phyloP scores from a whole-genome alignment of 2,888 invertebrate genomes.

The Cryptus viduatorius region DNA sequence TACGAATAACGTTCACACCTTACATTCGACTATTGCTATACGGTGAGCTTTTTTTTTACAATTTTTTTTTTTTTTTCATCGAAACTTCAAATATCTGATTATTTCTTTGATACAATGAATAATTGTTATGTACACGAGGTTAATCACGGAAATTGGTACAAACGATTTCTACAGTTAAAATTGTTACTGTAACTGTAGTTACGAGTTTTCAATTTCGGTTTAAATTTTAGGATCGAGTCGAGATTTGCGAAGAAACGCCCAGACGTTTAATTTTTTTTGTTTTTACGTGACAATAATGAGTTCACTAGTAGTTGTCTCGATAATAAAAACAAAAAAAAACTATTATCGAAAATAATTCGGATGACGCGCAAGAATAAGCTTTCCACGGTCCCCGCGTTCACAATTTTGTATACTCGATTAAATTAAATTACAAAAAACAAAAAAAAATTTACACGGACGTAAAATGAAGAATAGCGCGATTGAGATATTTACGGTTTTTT shows the following conservation, averaged over 20 bases:
- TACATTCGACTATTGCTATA: slow-evolving; percentile 33
- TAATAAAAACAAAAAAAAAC: slow-evolving; percentile 19
- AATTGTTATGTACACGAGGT: slow-evolving; percentile 21
- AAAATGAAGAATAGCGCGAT: slow-evolving; percentile 47
- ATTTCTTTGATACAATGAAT: background rate
- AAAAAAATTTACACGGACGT: slow-evolving; percentile 48
- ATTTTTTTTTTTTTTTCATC: background rate
- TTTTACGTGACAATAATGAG: slow-evolving; percentile 28
- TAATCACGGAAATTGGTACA: background rate
- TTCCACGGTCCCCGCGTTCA: slow-evolving; percentile 41
- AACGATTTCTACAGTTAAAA: slow-evolving; percentile 1
- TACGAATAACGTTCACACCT: slow-evolving; percentile 29
- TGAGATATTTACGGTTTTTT: slow-evolving; percentile 55
- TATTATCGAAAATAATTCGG: slow-evolving; percentile 55
- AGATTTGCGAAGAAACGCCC: slow-evolving; percentile 35
- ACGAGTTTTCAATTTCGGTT: background rate
- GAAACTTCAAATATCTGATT: slow-evolving; percentile 2
- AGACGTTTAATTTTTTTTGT: background rate
- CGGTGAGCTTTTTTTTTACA: background rate
- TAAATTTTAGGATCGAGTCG: slow-evolving; percentile 6
- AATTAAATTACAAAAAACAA: slow-evolving; percentile 36
- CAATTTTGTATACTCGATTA: slow-evolving; percentile 64
- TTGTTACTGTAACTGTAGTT: too few relatives aligned
- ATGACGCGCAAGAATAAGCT: slow-evolving; percentile 28
- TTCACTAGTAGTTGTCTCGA: slow-evolving; percentile 38